Base-by-base conservation (phyloP, 2,797 vertebrate genomes). In the Eospalax fontanierii region DNA sequence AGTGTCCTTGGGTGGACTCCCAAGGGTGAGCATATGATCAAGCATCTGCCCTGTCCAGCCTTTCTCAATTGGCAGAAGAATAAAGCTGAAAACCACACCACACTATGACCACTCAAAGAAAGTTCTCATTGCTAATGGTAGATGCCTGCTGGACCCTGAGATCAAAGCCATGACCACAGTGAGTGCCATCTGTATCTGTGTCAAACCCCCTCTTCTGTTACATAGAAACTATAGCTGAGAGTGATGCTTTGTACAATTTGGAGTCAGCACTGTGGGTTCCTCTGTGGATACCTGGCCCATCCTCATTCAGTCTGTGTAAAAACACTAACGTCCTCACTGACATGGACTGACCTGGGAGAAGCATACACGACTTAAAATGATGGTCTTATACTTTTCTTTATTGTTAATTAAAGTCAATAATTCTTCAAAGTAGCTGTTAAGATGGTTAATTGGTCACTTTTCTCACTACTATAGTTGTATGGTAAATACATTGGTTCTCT, bases 1-100 rank as follows among this genome's bases (percentile, higher is more conserved):
- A 6, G 2, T 74, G 65, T 40, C 18, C 30, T 87, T 80, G 65
- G 78, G 75, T 71, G 9, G 54, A 14, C 2, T 46, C 33, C 50
- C 68, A 26, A 76, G 46, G 15, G 33, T 76, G 61, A 59, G 43
- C 57, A 2, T 80, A 28, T 59, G 35, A 76, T 16, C 28, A 68
- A 79, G 6, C 50, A 15, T 28, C 21, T 54, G 38, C n/a, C 43
- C 16, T 76, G n/a, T 28, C 83, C 57, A 91, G 22, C 38, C 22
- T 85, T 87, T 92, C 73, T 95, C 92, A 89, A 1, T 0, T 90
- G 35, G 78, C 57, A 85, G 57, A 83, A 86, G 35, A 93, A 61
- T 15, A 30, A 80, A 63, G 33, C n/a, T 70, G 33, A 68, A 82
- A 96, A n/a, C n/a, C n/a, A n/a, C n/a, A 50, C 11, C 63, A 76